Conservation (phyloP, 2,113 vertebrate genomes). For the human region GRCh38 chr18:1168501-1169000, state of each 20-base stretch:
- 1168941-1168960: not conserved
- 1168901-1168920: not conserved
- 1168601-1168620: not conserved
- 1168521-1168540: not conserved
- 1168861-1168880: not conserved
- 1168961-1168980: not conserved
- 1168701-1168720: not conserved
- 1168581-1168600: not conserved
- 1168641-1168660: not conserved
- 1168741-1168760: not conserved
- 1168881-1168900: not conserved
- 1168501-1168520: not conserved
- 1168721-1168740: not conserved
- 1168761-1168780: not conserved
- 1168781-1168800: not conserved
- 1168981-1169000: not conserved
- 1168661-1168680: not conserved
- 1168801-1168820: no score
- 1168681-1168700: not conserved
- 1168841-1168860: not conserved
- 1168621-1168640: not conserved
- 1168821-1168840: not conserved
- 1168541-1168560: not conserved
- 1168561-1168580: not conserved
- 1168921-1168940: not conserved